Percentiles rank a stretch among this genome's conserved stretches.
Evolutionary conservation across 2,888 invertebrate genomes (phyloP).

Genomic region (Tryphoninae sp.): DNA sequence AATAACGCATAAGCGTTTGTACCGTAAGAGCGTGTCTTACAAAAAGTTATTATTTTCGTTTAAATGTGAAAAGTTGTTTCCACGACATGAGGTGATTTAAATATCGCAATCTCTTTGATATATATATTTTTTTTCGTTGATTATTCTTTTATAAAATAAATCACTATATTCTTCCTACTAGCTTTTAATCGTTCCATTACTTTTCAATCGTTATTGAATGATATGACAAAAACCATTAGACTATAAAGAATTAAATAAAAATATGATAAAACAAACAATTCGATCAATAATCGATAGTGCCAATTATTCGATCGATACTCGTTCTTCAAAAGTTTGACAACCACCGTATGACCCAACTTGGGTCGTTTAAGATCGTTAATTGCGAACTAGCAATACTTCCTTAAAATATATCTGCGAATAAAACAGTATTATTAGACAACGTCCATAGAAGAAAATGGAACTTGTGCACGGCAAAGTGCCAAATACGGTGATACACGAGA

Average conservation of each 20-base stretch:
- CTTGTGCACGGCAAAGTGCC: neutral
- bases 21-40: no score
- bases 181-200: neutral
- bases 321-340: neutral
- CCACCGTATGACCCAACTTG: neutral
- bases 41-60: no score
- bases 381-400: conserved; percentile 30
- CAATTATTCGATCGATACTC: neutral
- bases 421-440: conserved; percentile 60
- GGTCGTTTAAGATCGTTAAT: neutral
- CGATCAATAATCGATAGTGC: conserved; percentile 1
- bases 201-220: neutral
- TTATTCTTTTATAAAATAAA: conserved; percentile 29
- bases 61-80: neutral
- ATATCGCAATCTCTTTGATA: neutral
- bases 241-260: no score
- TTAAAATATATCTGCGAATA: conserved; percentile 34
- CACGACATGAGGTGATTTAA: neutral
- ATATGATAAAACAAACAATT: neutral
- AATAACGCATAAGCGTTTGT: neutral
- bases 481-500: neutral
- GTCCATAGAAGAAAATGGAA: conserved; percentile 35
- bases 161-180: conserved; percentile 46
- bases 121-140: conserved; percentile 21
- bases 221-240: neutral